Percentiles rank a stretch among this genome's conserved stretches.
Evolutionary conservation across 2,113 vertebrate genomes (phyloP).

Genomic region (Heterocephalus glaber): DNA sequence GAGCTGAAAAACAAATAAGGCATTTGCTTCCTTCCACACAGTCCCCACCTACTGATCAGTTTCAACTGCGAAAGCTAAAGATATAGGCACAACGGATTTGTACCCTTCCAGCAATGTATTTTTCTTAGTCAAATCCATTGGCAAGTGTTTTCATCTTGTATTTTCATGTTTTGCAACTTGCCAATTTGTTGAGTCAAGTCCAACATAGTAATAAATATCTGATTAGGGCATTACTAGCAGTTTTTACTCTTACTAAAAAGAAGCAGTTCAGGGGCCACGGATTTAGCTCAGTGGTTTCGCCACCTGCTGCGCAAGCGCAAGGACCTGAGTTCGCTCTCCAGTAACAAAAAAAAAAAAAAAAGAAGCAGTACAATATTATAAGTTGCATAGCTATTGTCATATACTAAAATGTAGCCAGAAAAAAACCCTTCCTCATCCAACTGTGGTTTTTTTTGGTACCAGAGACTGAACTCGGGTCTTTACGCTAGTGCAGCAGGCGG

Average conservation of each 20-base stretch:
- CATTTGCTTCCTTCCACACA: not conserved
- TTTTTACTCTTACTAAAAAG: slow-evolving; percentile 36
- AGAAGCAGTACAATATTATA: not conserved
- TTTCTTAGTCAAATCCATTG: not conserved
- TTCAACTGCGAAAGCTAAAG: not conserved
- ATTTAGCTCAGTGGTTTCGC: too few relatives aligned
- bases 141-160: not conserved
- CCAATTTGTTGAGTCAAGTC: not conserved
- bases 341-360: too few relatives aligned
- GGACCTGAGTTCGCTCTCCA: too few relatives aligned
- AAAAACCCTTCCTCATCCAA: not conserved
- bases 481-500: too few relatives aligned
- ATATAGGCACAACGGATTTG: not conserved
- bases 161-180: not conserved
- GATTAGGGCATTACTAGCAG: not conserved
- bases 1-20: slow-evolving; percentile 49
- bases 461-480: too few relatives aligned
- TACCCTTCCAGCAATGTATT: not conserved
- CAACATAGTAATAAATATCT: not conserved
- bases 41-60: not conserved
- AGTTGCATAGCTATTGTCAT: not conserved
- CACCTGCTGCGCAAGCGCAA: too few relatives aligned
- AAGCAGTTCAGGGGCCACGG: too few relatives aligned
- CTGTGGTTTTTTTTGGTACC: too few relatives aligned
- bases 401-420: not conserved